A percentile compares a stretch with the other conserved stretches of the same genome.
Evolutionary conservation across 2,888 invertebrate genomes (phyloP).

Genomic region (Rhamphomyia laevipes): DNA sequence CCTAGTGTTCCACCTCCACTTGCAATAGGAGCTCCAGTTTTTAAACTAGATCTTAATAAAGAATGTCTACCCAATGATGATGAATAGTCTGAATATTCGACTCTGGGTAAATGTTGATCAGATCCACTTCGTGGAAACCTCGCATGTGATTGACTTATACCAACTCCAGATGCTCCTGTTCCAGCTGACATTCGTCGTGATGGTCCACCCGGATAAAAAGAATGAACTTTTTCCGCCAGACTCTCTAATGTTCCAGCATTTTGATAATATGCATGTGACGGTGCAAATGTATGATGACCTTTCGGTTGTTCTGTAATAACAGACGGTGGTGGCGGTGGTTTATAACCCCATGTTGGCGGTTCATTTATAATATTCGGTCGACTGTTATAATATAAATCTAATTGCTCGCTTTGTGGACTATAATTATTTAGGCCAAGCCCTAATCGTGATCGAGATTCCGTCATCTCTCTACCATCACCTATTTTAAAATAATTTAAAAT

Average conservation of each 20-base stretch:
- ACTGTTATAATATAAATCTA: conserved; percentile 73
- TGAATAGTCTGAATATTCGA: conserved; percentile 77
- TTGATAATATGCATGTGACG: conserved; percentile 62
- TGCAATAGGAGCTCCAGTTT: conserved; percentile 42
- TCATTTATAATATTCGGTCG: conserved; percentile 46
- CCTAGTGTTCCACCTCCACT: conserved; percentile 42
- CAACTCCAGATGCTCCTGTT: conserved; percentile 26
- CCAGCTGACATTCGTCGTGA: conserved; percentile 56
- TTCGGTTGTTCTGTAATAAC: conserved; percentile 88
- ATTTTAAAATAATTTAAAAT: conserved; percentile 27
- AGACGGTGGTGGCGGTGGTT: conserved; percentile 55
- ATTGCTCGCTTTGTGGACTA: conserved; percentile 53
- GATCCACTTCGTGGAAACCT: conserved; percentile 77
- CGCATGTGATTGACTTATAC: conserved; percentile 33
- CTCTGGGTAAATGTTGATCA: conserved; percentile 79
- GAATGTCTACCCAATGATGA: conserved; percentile 63
- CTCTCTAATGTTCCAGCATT: conserved; percentile 72
- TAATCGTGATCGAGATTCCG: conserved; percentile 60
- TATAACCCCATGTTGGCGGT: conserved; percentile 39
- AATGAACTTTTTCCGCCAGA: conserved; percentile 84
- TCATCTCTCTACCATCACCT: conserved; percentile 71
- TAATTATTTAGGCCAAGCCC: conserved; percentile 56
- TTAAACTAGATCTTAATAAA: conserved; percentile 67
- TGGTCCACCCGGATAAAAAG: conserved; percentile 61
- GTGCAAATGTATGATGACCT: conserved; percentile 72